phyloP scores from a whole-genome alignment of 2,888 invertebrate genomes.

The Tipula vernalis region DNA sequence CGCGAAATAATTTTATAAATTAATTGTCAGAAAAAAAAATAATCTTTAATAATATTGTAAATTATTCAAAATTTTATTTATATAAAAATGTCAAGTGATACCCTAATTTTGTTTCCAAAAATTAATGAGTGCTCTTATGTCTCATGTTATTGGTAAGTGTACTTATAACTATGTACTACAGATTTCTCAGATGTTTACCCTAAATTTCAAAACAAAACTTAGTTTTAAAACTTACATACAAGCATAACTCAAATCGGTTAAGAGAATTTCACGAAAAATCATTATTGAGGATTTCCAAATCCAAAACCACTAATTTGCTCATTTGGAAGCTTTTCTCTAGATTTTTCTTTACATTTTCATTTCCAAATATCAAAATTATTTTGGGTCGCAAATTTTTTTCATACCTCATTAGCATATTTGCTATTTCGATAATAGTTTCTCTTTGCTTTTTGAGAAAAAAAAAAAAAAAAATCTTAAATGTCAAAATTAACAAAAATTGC shows the following conservation, averaged over 20 bases:
- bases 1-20: not conserved
- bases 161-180: not conserved
- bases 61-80: not conserved
- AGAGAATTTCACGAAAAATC: not conserved
- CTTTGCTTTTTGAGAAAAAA: not conserved
- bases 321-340: not conserved
- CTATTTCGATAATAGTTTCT: not conserved
- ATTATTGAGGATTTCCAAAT: not conserved
- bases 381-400: not conserved
- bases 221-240: not conserved
- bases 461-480: not conserved
- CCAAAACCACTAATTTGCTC: not conserved
- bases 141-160: slow-evolving; percentile 70
- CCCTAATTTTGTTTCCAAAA: slow-evolving; percentile 49
- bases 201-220: not conserved
- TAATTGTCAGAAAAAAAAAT: not conserved
- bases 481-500: not conserved
- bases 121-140: slow-evolving; percentile 71
- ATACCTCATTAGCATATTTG: not conserved
- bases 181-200: slow-evolving; percentile 18
- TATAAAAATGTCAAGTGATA: not conserved
- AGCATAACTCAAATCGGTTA: not conserved
- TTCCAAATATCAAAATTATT: not conserved
- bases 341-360: not conserved
- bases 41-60: not conserved